phyloP scores from a whole-genome alignment of 2,797 vertebrate genomes.

The Galagoides demidoff region DNA sequence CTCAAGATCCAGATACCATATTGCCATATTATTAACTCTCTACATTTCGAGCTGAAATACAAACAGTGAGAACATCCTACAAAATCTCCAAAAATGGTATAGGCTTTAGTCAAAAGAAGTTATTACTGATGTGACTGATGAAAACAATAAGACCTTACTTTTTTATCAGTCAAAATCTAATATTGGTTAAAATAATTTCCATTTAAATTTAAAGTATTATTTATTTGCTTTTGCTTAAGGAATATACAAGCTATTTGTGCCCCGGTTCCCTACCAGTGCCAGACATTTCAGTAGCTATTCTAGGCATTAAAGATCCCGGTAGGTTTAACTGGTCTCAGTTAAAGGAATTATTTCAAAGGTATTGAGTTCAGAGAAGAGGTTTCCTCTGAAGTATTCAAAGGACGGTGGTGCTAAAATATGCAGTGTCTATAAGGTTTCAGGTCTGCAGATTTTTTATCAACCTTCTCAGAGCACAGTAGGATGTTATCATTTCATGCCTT shows the following conservation, averaged over 20 bases:
- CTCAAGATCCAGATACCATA: neutral
- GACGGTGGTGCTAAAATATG: constrained; percentile 19
- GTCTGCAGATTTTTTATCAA: neutral
- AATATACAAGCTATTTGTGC: neutral
- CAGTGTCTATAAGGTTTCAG: neutral
- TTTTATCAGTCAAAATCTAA: neutral
- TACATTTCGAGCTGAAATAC: neutral
- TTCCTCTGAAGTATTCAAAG: constrained; percentile 44
- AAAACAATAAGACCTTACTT: neutral
- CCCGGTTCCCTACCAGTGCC: neutral
- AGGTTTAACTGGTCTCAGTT: neutral
- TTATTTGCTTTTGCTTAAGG: neutral
- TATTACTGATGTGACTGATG: neutral
- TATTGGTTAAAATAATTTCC: neutral
- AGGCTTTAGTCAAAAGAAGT: neutral
- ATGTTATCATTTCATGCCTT: neutral
- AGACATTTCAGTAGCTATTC: neutral
- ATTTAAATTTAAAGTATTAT: constrained; percentile 32
- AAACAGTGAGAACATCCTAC: neutral
- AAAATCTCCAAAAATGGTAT: neutral
- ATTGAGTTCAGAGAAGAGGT: neutral
- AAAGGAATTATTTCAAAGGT: constrained; percentile 60
- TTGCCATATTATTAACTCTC: neutral
- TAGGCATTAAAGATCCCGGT: neutral
- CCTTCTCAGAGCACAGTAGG: neutral